Percentiles rank a stretch among this genome's conserved stretches.
Conservation (phyloP, 2,113 vertebrate species). For the Ramphastos sulfuratus region DNA sequence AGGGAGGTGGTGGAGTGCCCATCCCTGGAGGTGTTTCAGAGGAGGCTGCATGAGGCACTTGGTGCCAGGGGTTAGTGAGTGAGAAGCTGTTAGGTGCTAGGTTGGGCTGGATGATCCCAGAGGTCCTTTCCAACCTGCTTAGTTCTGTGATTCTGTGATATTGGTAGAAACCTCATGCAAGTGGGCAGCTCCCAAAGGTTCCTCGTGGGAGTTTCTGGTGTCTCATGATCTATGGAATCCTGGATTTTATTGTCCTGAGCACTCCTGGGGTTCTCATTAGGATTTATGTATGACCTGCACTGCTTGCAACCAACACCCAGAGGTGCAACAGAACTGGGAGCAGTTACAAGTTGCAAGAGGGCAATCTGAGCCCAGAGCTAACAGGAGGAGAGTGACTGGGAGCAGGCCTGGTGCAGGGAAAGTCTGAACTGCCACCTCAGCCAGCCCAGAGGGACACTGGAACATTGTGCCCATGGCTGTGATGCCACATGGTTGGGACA, state of each 20-base stretch:
- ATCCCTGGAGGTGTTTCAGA: too few relatives aligned
- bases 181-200: background rate
- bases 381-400: background rate
- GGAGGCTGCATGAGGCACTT: too few relatives aligned
- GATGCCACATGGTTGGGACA: background rate
- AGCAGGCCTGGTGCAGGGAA: background rate
- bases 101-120: too few relatives aligned
- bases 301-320: background rate
- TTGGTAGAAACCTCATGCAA: background rate
- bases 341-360: background rate
- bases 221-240: constrained; percentile 5
- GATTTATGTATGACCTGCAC: constrained; percentile 10
- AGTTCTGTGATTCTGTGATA: too few relatives aligned
- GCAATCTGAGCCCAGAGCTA: background rate
- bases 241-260: background rate
- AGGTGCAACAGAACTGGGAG: background rate
- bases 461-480: background rate
- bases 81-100: too few relatives aligned
- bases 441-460: background rate
- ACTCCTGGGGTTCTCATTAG: constrained; percentile 10
- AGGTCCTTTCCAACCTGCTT: too few relatives aligned
- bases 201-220: background rate
- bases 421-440: background rate
- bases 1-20: too few relatives aligned
- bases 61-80: too few relatives aligned